These are phyloP conservation scores for Paratrypauchen microcephalus DNA, from an alignment of 2,797 vertebrate species.

Conservation along the genomic window DNA sequence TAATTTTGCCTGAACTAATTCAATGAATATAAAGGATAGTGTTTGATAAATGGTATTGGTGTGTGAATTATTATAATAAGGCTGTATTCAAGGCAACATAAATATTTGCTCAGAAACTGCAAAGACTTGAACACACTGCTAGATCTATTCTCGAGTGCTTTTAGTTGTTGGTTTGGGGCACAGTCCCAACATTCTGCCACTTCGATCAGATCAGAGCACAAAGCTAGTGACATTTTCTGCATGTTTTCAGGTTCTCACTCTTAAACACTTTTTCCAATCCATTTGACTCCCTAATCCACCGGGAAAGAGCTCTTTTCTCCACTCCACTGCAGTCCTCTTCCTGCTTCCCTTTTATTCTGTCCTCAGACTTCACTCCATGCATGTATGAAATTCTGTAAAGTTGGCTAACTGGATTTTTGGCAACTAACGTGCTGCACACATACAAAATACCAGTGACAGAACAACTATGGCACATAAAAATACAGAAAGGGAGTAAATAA, in stretches of 20 bases:
- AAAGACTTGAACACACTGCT: background rate
- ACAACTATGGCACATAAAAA: background rate
- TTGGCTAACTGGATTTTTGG: slow-evolving; percentile 67
- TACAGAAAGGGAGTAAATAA: background rate
- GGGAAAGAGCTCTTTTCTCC: slow-evolving; percentile 53
- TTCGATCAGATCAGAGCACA: slow-evolving; percentile 56
- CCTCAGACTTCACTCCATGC: slow-evolving; percentile 37
- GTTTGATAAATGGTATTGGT: background rate
- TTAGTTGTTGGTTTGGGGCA: slow-evolving; percentile 43
- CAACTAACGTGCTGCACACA: slow-evolving; percentile 2
- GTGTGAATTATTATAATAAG: background rate
- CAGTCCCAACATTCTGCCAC: slow-evolving; percentile 47
- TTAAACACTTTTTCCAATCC: slow-evolving; percentile 61
- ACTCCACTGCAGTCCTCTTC: slow-evolving; percentile 34
- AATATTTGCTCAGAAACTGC: background rate
- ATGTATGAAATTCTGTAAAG: slow-evolving; percentile 42
- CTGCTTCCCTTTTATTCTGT: slow-evolving; percentile 12
- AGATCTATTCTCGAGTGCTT: background rate
- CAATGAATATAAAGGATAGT: background rate
- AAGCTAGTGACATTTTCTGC: slow-evolving; percentile 57
- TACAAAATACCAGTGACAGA: background rate
- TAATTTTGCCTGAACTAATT: background rate
- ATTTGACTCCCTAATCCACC: slow-evolving; percentile 76
- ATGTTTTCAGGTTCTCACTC: slow-evolving; percentile 61
- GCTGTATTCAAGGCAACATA: background rate